phyloP scores from a whole-genome alignment of 2,888 invertebrate species.

The Plebejus anna region DNA sequence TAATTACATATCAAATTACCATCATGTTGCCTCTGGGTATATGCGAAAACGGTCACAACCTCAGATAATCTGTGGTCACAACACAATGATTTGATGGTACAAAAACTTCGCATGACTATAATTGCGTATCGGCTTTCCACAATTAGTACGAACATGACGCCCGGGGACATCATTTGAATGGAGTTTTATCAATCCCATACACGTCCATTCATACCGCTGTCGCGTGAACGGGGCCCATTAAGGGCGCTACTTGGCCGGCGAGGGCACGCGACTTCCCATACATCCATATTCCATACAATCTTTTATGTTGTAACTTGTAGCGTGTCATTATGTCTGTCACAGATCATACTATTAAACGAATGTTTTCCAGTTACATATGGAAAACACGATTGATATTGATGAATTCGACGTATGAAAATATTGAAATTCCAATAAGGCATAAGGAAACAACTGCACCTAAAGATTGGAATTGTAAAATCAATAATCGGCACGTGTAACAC shows the following conservation, averaged over 20 bases:
- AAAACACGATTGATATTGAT: background rate
- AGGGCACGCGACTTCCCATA: conserved; percentile 49
- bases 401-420: background rate
- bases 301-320: conserved; percentile 1
- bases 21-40: background rate
- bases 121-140: conserved; percentile 5
- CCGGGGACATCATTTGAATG: conserved; percentile 43
- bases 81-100: background rate
- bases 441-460: background rate
- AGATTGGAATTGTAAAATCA: conserved; percentile 5
- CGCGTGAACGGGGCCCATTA: conserved; percentile 66
- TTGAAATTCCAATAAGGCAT: background rate
- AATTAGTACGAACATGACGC: conserved; percentile 39
- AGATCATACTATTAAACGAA: conserved; percentile 9
- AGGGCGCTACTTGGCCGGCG: conserved; percentile 65
- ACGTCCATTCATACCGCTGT: conserved; percentile 56
- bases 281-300: conserved; percentile 1
- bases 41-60: background rate
- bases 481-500: background rate
- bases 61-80: background rate
- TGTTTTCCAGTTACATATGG: background rate
- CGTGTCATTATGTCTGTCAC: background rate
- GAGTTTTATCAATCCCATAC: conserved; percentile 48
- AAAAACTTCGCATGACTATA: conserved; percentile 7
- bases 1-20: background rate